These are phyloP conservation scores for Gasterosteus aculeatus DNA, from an alignment of 2,113 vertebrate species.

Conservation along the genomic window DNA sequence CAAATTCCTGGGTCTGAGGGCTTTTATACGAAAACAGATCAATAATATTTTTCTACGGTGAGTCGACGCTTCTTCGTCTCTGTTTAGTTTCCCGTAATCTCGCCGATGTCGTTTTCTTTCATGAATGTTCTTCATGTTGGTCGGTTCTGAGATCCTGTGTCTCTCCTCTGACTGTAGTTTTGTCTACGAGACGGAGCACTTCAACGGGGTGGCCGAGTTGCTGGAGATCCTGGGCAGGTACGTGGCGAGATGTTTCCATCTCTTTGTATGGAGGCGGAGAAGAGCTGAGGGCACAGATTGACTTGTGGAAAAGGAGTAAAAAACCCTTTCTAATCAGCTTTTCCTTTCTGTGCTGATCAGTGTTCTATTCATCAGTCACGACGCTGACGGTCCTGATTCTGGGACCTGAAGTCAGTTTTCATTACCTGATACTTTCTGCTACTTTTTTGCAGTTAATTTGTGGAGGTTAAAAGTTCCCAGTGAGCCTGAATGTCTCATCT, in stretches of 20 bases:
- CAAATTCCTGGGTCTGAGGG: conserved; percentile 99
- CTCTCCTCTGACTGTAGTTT: conserved; percentile 82
- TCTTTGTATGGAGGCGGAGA: not conserved
- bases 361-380: not conserved
- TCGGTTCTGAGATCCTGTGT: not conserved
- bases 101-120: not conserved
- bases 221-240: conserved; percentile 99
- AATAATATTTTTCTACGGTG: conserved; percentile 99
- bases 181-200: conserved; percentile 99
- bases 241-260: conserved; percentile 24
- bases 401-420: not conserved
- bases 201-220: conserved; percentile 98
- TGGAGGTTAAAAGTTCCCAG: not conserved
- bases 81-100: no score
- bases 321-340: not conserved
- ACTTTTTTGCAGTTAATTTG: not conserved
- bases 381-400: not conserved
- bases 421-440: not conserved
- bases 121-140: no score
- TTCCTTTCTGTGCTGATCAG: not conserved
- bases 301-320: conserved; percentile 8
- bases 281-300: not conserved
- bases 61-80: conserved; percentile 64
- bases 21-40: conserved; percentile 99
- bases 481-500: conserved; percentile 2